A percentile compares a stretch with the other conserved stretches of the same genome.
Conservation (phyloP, 2,797 vertebrate genomes). For the Tragopan temminckii region DNA sequence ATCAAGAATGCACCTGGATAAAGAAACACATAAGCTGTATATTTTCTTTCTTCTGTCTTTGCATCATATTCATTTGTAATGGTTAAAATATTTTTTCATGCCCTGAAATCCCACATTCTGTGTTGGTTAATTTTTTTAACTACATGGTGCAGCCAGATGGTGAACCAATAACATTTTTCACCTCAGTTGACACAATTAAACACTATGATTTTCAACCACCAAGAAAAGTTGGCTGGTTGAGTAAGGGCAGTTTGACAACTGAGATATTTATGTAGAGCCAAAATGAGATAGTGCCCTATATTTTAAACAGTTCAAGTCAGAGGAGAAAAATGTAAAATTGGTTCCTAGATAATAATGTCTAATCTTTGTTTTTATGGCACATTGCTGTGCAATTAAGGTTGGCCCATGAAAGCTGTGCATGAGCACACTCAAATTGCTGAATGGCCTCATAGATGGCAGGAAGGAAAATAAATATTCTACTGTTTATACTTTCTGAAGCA, state of each 20-base stretch:
- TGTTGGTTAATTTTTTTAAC: slow-evolving; percentile 8
- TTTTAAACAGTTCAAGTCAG: slow-evolving; percentile 83
- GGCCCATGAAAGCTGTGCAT: slow-evolving; percentile 66
- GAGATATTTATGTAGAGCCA: slow-evolving; percentile 74
- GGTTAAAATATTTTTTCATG: neutral
- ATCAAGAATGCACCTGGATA: slow-evolving; percentile 3
- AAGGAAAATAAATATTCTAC: slow-evolving; percentile 80
- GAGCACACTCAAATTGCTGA: slow-evolving; percentile 67
- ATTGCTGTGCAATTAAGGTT: slow-evolving; percentile 77
- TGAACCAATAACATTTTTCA: slow-evolving; percentile 56
- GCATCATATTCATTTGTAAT: slow-evolving; percentile 11
- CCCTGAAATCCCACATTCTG: slow-evolving; percentile 1
- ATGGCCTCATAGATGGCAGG: slow-evolving; percentile 73
- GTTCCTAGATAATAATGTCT: slow-evolving; percentile 78
- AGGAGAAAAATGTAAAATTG: slow-evolving; percentile 82
- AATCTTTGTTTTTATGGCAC: slow-evolving; percentile 79
- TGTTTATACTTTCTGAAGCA: slow-evolving; percentile 72
- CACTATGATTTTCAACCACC: slow-evolving; percentile 63
- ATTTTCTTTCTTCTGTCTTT: slow-evolving; percentile 18
- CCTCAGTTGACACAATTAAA: slow-evolving; percentile 59
- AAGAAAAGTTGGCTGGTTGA: slow-evolving; percentile 66
- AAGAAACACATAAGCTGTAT: slow-evolving; percentile 3
- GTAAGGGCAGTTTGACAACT: slow-evolving; percentile 75
- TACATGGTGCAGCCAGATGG: slow-evolving; percentile 40
- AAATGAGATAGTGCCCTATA: slow-evolving; percentile 78